A percentile compares a stretch with the other conserved stretches of the same genome.
These are phyloP conservation scores for Gasteruption jaculator DNA, from an alignment of 2,888 invertebrate species.

Conservation along the genomic window DNA sequence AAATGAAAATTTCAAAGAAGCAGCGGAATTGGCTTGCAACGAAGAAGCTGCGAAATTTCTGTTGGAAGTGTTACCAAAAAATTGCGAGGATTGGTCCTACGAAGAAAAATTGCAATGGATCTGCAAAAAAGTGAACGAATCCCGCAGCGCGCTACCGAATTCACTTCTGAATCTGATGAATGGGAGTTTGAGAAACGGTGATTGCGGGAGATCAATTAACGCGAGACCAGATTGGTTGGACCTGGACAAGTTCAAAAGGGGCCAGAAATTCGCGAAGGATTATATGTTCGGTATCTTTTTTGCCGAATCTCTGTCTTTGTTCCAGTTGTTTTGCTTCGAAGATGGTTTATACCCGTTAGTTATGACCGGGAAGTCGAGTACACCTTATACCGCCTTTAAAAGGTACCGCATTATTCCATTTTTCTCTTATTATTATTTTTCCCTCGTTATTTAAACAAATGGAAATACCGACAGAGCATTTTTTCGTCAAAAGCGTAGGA, in stretches of 20 bases:
- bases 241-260: conserved; percentile 48
- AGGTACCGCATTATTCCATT: too few relatives aligned
- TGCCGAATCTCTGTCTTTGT: conserved; percentile 48
- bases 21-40: too few relatives aligned
- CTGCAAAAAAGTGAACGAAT: conserved; percentile 4
- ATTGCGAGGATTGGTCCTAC: too few relatives aligned
- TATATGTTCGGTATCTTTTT: conserved; percentile 43
- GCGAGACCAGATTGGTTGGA: conserved; percentile 50
- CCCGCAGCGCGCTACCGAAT: conserved; percentile 16
- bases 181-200: conserved; percentile 22
- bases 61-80: too few relatives aligned
- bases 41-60: too few relatives aligned
- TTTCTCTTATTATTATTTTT: too few relatives aligned
- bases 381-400: conserved; percentile 50
- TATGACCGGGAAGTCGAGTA: conserved; percentile 52
- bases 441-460: too few relatives aligned
- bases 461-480: too few relatives aligned
- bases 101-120: too few relatives aligned
- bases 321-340: conserved; percentile 47
- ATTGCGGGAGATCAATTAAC: conserved; percentile 29
- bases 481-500: too few relatives aligned
- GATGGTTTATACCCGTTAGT: conserved; percentile 51
- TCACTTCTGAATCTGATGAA: conserved; percentile 14
- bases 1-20: too few relatives aligned
- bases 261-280: conserved; percentile 51